Evolutionary conservation across 2,888 invertebrate species (phyloP).

Genomic region (Drosophila lacicola): DNA sequence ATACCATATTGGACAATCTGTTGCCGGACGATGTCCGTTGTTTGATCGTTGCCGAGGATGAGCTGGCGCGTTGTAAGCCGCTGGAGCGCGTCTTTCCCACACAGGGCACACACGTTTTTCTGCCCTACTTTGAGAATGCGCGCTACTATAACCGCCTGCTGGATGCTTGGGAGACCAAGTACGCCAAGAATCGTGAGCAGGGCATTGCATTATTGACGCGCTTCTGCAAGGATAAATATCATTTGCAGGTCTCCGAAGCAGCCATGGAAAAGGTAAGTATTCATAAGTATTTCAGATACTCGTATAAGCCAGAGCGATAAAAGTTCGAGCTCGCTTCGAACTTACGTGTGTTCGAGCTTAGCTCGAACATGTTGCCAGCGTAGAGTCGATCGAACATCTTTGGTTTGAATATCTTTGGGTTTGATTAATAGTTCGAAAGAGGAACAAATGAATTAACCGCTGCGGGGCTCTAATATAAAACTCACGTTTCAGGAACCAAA

Average conservation of each 20-base stretch:
- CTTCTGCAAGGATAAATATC: conserved; percentile 89
- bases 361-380: no score
- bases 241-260: conserved; percentile 89
- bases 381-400: no score
- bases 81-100: conserved; percentile 96
- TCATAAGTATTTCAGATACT: no score
- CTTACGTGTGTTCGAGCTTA: no score
- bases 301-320: no score
- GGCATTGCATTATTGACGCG: conserved; percentile 88
- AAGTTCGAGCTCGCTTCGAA: no score
- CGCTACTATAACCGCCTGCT: conserved; percentile 96
- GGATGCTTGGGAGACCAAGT: conserved; percentile 95
- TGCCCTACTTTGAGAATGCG: conserved; percentile 92
- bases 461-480: no score
- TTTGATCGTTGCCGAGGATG: conserved; percentile 94
- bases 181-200: conserved; percentile 86
- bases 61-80: conserved; percentile 88
- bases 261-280: conserved; percentile 81
- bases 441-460: no score
- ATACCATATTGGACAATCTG: conserved; percentile 92
- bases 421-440: no score
- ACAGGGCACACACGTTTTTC: conserved; percentile 89
- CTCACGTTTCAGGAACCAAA: conserved; percentile 76
- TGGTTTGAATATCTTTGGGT: no score
- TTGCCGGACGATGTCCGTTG: conserved; percentile 96